Percentiles rank a stretch among this genome's conserved stretches.
Evolutionary conservation across 2,113 vertebrate species (phyloP).

Genomic region (Thalassarche chlororhynchos): DNA sequence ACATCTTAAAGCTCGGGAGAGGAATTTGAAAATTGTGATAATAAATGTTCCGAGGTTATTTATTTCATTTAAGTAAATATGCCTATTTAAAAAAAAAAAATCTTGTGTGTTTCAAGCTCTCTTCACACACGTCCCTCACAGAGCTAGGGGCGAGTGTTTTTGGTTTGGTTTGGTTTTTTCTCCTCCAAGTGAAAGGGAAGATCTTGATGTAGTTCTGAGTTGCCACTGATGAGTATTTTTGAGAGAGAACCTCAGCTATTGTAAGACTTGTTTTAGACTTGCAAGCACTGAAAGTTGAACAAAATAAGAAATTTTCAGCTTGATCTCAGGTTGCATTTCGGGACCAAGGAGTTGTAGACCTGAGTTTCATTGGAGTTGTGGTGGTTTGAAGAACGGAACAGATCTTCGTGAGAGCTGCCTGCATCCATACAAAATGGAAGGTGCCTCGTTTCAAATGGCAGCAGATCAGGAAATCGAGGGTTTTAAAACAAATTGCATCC

Average conservation of each 20-base stretch:
- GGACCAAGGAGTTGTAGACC: not conserved
- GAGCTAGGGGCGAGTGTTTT: not conserved
- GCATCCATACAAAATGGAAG: not conserved
- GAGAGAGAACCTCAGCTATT: not conserved
- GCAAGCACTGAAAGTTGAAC: not conserved
- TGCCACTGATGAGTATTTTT: not conserved
- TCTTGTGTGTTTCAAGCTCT: not conserved
- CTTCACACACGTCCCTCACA: not conserved
- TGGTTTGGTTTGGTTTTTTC: not conserved
- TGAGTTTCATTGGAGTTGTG: not conserved
- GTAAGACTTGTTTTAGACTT: not conserved
- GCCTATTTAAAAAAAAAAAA: not conserved
- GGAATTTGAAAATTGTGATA: not conserved
- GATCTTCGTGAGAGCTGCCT: not conserved
- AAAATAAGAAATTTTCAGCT: not conserved
- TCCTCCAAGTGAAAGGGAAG: not conserved
- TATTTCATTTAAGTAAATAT: not conserved
- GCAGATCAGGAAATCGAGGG: not conserved
- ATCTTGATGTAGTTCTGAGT: not conserved
- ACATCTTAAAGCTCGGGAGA: not conserved
- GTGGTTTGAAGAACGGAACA: not conserved
- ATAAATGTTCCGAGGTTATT: not conserved
- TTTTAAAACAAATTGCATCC: not conserved
- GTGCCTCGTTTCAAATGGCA: not conserved
- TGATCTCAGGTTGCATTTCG: not conserved